These are phyloP conservation scores for Scaptomyza pallida DNA, from an alignment of 1,140 invertebrate genomes.

Conservation along the genomic window DNA sequence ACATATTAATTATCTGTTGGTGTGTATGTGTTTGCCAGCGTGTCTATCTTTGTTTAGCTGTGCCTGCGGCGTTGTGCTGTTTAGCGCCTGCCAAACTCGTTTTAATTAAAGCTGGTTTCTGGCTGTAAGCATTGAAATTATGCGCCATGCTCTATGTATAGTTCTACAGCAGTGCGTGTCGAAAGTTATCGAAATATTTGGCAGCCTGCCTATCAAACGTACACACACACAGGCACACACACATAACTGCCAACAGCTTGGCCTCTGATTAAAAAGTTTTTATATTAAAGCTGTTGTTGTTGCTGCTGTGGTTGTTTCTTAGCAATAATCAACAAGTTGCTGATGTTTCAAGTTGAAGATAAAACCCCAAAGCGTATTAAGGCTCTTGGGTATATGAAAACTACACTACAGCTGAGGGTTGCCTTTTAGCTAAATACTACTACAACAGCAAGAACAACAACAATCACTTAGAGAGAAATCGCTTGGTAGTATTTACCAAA, in stretches of 20 bases:
- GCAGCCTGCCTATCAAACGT: conserved; percentile 38
- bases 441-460: conserved; percentile 7
- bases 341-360: background rate
- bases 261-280: conserved; percentile 55
- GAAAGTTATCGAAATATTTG: conserved; percentile 53
- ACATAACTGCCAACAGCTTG: conserved; percentile 21
- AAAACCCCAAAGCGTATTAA: background rate
- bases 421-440: conserved; percentile 8
- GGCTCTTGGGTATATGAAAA: background rate
- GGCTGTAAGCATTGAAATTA: conserved; percentile 66
- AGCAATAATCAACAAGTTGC: conserved; percentile 19
- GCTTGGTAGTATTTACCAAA: conserved; percentile 34
- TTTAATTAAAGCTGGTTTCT: conserved; percentile 73
- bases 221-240: conserved; percentile 9
- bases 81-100: conserved; percentile 68
- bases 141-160: conserved; percentile 32
- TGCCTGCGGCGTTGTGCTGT: conserved; percentile 51
- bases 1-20: conserved; percentile 9
- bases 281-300: conserved; percentile 34
- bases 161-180: conserved; percentile 40
- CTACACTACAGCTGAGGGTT: background rate
- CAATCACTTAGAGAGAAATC: conserved; percentile 21
- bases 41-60: conserved; percentile 19
- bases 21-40: background rate
- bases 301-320: conserved; percentile 30